Conservation (phyloP, 2,888 invertebrate genomes). For the Ennomos quercinarius region DNA sequence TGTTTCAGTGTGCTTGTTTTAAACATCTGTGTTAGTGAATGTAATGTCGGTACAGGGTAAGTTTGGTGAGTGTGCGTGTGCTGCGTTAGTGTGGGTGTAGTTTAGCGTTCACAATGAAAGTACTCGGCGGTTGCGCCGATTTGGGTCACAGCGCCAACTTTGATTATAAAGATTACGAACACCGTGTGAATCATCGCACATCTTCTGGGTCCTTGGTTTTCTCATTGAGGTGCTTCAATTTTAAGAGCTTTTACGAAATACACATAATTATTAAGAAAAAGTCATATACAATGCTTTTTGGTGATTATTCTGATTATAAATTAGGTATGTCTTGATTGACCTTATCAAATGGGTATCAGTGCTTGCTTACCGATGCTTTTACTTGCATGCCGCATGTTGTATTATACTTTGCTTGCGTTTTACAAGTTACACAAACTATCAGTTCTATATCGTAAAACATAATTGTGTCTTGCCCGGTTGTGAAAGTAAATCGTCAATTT, state of each 20-base stretch:
- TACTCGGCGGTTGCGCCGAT: conserved; percentile 81
- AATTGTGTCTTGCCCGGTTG: conserved; percentile 11
- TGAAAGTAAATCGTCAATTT: conserved; percentile 33
- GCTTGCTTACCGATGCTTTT: too few species aligned
- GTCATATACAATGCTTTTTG: too few species aligned
- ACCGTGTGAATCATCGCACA: conserved; percentile 81
- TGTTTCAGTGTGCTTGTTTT: conserved; percentile 43
- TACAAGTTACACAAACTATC: conserved; percentile 6
- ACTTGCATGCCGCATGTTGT: too few species aligned
- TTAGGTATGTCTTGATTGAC: too few species aligned
- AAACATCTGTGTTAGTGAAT: conserved; percentile 45
- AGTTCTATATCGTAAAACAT: conserved; percentile 18
- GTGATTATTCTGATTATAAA: too few species aligned
- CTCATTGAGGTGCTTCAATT: conserved; percentile 4
- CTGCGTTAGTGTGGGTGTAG: conserved; percentile 59
- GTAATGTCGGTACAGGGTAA: conserved; percentile 26
- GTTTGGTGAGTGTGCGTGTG: conserved; percentile 18
- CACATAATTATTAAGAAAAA: not conserved
- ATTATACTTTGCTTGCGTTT: too few species aligned
- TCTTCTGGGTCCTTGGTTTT: conserved; percentile 59
- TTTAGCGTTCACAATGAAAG: conserved; percentile 83
- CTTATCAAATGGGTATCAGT: too few species aligned
- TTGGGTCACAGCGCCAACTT: conserved; percentile 83
- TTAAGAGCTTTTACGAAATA: conserved; percentile 12
- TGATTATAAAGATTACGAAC: conserved; percentile 83